A percentile compares a stretch with the other conserved stretches of the same genome.
These are phyloP conservation scores for Heliconius sara DNA, from an alignment of 2,888 invertebrate genomes.

Conservation along the genomic window DNA sequence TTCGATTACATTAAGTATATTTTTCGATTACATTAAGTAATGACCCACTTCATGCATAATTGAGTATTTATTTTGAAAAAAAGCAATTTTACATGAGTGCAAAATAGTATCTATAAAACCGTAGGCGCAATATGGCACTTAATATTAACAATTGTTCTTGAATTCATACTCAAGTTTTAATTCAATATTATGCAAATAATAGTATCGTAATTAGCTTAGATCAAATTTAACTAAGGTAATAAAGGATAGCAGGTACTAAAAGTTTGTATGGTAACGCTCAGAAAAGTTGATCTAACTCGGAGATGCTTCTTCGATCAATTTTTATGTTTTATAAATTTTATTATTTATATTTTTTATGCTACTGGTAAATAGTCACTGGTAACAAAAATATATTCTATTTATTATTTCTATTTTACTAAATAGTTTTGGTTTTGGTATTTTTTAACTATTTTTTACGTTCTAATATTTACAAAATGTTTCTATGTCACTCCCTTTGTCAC, in stretches of 20 bases:
- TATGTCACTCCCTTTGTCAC: conserved; percentile 54
- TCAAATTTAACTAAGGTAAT: background rate
- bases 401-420: conserved; percentile 1
- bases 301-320: background rate
- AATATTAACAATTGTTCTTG: background rate
- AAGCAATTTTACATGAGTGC: background rate
- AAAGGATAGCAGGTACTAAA: background rate
- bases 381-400: background rate
- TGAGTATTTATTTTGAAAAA: background rate
- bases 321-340: background rate
- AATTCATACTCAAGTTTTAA: background rate
- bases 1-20: background rate
- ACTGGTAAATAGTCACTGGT: background rate
- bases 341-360: background rate
- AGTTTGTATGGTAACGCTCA: background rate
- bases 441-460: background rate
- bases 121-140: conserved; percentile 28
- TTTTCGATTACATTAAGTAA: background rate
- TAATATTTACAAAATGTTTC: conserved; percentile 26
- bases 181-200: background rate
- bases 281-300: background rate
- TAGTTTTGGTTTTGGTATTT: conserved; percentile 22
- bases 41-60: background rate
- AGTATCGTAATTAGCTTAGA: background rate
- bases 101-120: conserved; percentile 14